These are phyloP conservation scores for Tachysurus fulvidraco DNA, from an alignment of 2,113 vertebrate species.

Conservation along the genomic window DNA sequence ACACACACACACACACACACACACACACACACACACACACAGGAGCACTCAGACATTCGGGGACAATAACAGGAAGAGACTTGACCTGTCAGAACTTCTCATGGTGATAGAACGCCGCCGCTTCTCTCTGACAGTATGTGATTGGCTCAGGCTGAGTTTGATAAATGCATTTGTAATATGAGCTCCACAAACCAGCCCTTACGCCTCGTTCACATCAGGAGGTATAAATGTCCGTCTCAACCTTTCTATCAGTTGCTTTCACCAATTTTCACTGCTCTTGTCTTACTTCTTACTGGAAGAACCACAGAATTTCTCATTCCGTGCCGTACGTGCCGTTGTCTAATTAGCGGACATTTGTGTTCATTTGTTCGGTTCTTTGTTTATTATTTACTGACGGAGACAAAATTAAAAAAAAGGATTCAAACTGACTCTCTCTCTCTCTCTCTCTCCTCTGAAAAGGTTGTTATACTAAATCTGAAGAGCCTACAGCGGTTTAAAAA, in stretches of 20 bases:
- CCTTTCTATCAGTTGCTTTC: too few species aligned
- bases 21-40: background rate
- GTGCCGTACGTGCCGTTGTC: background rate
- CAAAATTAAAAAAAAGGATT: background rate
- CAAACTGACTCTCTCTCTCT: too few species aligned
- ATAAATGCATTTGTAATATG: constrained; percentile 73
- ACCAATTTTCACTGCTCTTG: background rate
- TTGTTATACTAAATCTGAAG: background rate
- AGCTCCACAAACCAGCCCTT: constrained; percentile 65
- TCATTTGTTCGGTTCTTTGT: background rate
- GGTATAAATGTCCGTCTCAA: background rate
- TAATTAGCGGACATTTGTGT: background rate
- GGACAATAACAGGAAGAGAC: constrained; percentile 49
- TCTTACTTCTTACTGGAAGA: background rate
- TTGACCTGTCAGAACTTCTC: constrained; percentile 68
- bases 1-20: background rate
- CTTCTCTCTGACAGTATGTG: constrained; percentile 72
- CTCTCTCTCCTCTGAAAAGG: too few species aligned
- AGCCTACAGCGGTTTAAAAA: background rate
- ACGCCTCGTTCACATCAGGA: background rate
- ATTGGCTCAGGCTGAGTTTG: constrained; percentile 71
- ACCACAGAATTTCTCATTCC: background rate
- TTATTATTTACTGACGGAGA: background rate
- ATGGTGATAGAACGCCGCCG: constrained; percentile 75
- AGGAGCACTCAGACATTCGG: background rate